Percentiles rank a stretch among this genome's conserved stretches.
Conservation (phyloP, 2,113 vertebrate species). For the Columba janthina region DNA sequence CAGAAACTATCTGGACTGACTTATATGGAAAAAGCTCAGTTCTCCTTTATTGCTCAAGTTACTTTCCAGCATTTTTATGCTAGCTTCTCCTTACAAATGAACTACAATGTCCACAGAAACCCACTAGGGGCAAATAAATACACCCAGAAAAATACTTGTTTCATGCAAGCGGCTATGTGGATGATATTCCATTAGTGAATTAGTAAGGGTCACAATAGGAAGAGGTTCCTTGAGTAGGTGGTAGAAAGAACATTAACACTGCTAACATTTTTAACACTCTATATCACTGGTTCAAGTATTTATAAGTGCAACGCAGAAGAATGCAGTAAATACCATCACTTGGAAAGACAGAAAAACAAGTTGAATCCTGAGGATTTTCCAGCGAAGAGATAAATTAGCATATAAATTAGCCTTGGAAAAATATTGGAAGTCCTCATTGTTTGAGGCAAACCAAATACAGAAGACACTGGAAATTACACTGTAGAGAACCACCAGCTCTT, state of each 20-base stretch:
- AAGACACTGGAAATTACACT: neutral
- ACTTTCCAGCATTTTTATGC: accelerated
- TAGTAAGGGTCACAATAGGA: neutral
- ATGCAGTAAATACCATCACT: neutral
- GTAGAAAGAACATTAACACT: neutral
- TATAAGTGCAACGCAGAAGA: neutral
- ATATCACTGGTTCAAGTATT: neutral
- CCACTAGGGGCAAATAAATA: neutral
- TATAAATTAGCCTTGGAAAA: neutral
- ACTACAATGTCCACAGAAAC: neutral
- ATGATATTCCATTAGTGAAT: neutral
- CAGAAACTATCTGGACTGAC: neutral
- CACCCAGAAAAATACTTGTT: neutral
- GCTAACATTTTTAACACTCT: neutral
- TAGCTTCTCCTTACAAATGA: neutral
- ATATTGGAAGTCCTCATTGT: neutral
- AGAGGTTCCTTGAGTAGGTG: neutral
- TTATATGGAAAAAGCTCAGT: neutral
- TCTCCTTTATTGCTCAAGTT: neutral
- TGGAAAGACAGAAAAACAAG: neutral
- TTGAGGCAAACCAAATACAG: neutral
- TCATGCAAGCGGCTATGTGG: neutral
- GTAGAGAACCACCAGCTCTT: neutral
- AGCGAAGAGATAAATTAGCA: neutral
- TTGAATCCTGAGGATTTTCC: neutral